Conservation (phyloP, 1,140 invertebrate genomes). For the Phenacoccus solenopsis region DNA sequence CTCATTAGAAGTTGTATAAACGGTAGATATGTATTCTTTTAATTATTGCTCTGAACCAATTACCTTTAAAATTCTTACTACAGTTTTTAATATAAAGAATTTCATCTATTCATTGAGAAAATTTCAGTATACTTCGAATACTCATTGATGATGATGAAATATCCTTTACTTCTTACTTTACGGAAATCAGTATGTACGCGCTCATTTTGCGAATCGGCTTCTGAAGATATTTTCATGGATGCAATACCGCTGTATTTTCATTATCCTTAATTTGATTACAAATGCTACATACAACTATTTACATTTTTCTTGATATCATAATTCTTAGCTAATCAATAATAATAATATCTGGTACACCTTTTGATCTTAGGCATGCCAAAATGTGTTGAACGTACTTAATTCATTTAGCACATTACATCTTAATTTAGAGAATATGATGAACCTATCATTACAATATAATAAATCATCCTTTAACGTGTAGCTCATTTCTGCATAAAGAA, state of each 20-base stretch:
- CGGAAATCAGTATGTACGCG: constrained; percentile 34
- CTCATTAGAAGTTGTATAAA: too few species aligned
- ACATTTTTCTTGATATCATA: constrained; percentile 30
- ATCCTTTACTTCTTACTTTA: not conserved
- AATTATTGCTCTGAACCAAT: too few species aligned
- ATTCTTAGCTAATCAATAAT: constrained; percentile 39
- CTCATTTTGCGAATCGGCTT: constrained; percentile 21
- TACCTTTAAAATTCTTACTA: too few species aligned
- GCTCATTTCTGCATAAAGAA: constrained; percentile 23
- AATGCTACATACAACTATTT: too few species aligned
- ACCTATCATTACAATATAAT: too few species aligned
- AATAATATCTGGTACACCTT: constrained; percentile 34
- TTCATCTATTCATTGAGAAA: not conserved
- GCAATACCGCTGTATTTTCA: not conserved
- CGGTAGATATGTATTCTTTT: too few species aligned
- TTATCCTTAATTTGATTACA: too few species aligned
- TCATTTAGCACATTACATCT: constrained; percentile 28
- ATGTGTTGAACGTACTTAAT: constrained; percentile 36
- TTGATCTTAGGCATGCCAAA: constrained; percentile 38
- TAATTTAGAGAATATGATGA: too few species aligned
- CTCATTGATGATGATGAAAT: not conserved
- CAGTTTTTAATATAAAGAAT: not conserved
- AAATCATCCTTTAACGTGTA: constrained; percentile 23
- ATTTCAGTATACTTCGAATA: not conserved
- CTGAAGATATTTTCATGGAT: constrained; percentile 18